phyloP scores from a whole-genome alignment of 2,113 vertebrate genomes.

The Chaetodon auriga region DNA sequence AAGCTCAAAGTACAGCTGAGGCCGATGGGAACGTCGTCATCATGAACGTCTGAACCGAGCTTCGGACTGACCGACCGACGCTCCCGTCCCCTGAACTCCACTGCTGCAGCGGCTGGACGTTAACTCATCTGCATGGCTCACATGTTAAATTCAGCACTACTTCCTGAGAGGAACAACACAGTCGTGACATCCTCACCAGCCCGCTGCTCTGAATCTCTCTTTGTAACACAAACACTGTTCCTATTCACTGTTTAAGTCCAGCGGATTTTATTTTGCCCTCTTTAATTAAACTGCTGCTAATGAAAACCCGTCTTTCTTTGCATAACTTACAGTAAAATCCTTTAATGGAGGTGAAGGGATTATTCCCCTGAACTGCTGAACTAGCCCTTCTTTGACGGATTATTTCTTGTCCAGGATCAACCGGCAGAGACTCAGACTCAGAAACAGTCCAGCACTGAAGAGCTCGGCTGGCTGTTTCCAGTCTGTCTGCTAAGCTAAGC shows the following conservation, averaged over 20 bases:
- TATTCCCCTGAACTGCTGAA: slow-evolving; percentile 30
- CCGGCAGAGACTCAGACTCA: no score
- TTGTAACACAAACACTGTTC: background rate
- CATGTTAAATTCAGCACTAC: background rate
- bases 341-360: slow-evolving; percentile 31
- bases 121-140: background rate
- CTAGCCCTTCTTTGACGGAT: no score
- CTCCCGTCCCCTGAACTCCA: no score
- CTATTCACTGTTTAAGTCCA: background rate
- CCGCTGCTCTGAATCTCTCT: background rate
- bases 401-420: no score
- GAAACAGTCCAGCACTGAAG: no score
- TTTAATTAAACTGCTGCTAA: slow-evolving; percentile 28
- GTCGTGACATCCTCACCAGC: background rate
- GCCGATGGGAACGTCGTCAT: background rate
- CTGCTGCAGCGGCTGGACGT: background rate
- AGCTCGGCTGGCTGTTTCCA: no score
- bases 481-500: no score
- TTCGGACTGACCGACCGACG: background rate
- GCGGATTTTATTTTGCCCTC: slow-evolving; percentile 11
- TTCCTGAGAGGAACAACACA: no score
- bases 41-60: background rate
- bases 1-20: no score
- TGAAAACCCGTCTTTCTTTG: slow-evolving; percentile 18
- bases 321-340: slow-evolving; percentile 31